Evolutionary conservation across 2,888 invertebrate species (phyloP).

Genomic region (Ophion ellenae): DNA sequence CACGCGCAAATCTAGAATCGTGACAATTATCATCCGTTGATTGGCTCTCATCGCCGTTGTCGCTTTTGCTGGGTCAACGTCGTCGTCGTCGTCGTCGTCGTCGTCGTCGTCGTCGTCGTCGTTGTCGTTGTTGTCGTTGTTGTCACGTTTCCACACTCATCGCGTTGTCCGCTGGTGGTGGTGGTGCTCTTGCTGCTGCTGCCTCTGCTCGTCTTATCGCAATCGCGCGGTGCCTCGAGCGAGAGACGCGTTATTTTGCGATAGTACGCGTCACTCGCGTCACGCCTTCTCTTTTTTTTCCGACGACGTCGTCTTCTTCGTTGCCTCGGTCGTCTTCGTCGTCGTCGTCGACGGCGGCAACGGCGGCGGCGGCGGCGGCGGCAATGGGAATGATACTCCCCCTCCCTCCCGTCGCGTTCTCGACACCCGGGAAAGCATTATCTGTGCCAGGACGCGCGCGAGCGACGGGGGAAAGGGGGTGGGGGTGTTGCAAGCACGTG

Average conservation of each 20-base stretch:
- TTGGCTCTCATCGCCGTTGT: constrained; percentile 47
- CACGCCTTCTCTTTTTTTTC: constrained; percentile 54
- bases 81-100: constrained; percentile 38
- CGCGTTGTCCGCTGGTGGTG: constrained; percentile 53
- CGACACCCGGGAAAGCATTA: neutral
- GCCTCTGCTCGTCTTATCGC: constrained; percentile 60
- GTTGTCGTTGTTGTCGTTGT: constrained; percentile 30
- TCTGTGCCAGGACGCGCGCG: neutral
- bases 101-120: constrained; percentile 34
- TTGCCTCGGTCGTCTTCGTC: constrained; percentile 27
- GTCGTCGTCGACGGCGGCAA: constrained; percentile 3
- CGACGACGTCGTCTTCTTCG: constrained; percentile 36
- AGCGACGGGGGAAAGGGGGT: neutral
- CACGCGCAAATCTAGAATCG: too few relatives aligned
- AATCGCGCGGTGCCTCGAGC: constrained; percentile 10
- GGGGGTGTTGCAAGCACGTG: neutral
- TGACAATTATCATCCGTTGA: constrained; percentile 39
- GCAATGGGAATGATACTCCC: neutral
- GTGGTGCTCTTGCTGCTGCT: constrained; percentile 33
- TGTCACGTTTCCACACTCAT: constrained; percentile 57
- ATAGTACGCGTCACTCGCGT: constrained; percentile 52
- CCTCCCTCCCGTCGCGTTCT: neutral
- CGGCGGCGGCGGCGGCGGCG: neutral
- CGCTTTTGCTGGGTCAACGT: neutral
- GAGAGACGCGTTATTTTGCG: neutral